Base-by-base conservation (phyloP, 2,888 invertebrate genomes). In the Drosophila greeni region DNA sequence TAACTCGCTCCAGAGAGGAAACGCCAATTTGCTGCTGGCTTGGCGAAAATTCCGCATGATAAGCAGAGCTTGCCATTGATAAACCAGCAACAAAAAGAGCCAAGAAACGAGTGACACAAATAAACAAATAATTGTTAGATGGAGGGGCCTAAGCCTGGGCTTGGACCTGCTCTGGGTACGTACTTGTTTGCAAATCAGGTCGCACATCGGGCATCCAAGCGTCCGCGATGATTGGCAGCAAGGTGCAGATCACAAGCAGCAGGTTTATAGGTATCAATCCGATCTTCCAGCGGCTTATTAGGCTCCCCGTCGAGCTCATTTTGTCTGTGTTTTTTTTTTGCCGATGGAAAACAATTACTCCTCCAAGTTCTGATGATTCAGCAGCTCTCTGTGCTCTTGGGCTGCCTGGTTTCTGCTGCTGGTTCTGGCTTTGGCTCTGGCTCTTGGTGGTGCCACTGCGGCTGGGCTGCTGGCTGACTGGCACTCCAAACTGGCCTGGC, bases 141-240 rank as follows among this genome's bases (percentile, higher is more conserved):
- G 9, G 57, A 20, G n/a, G 26, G 54, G 23, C 24, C 9, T 26
- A 12, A 45, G 23, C 24, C 9, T 26, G 12, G 33, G 16, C 23
- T n/a, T 14, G 40, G 23, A 12, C 36, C 16, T 36, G 36, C 33
- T 39, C 9, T 26, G n/a, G 57, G 39, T 26, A 61, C 87, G 79
- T 86, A 87, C 87, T 87, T 54, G 85, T 84, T 73, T 84, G 85
- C 72, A 86, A 75, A 78, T 87, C 87, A 61, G 87, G 87, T 51
- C 84, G 86, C 67, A 87, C 81, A 78, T 87, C 87, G 70, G 87
- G 87, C 83, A 87, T 85, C 87, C 87, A 87, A 66, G 86, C 86
- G 36, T 5, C 18, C 47, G 47, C 70, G 23, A 18, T 12, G 8
- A 18, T 12, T 14, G 12, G 37, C 26, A 70, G 20, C 43, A 55